These are phyloP conservation scores for Donacobius atricapilla DNA, from an alignment of 2,113 vertebrate species.

Conservation along the genomic window DNA sequence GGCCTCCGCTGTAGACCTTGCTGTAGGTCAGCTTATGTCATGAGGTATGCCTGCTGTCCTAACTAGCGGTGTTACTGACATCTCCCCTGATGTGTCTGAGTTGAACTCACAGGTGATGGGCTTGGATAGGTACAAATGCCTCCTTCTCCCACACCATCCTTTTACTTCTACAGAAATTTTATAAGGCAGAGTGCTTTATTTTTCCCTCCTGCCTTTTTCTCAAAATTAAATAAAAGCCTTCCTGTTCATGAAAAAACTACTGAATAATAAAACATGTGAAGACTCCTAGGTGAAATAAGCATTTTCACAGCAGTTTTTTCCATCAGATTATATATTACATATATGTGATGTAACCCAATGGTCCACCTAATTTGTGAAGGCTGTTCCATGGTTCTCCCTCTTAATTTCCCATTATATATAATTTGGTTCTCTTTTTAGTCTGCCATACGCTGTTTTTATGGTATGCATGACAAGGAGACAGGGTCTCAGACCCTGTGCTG, in stretches of 20 bases:
- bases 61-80: neutral
- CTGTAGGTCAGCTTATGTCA: neutral
- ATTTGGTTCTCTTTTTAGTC: neutral
- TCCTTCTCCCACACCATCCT: neutral
- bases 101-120: neutral
- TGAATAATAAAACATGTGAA: slow-evolving; percentile 58
- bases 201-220: neutral
- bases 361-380: slow-evolving; percentile 9
- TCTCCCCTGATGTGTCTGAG: neutral
- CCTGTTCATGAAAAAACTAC: slow-evolving; percentile 2
- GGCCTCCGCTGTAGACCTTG: neutral
- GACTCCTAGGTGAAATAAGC: slow-evolving; percentile 6
- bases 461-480: neutral
- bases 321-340: neutral
- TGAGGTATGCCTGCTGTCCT: neutral
- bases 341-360: neutral
- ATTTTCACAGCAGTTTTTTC: slow-evolving; percentile 25
- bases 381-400: slow-evolving; percentile 14
- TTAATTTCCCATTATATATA: slow-evolving; percentile 28
- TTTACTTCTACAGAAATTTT: neutral
- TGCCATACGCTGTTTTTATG: neutral
- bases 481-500: neutral
- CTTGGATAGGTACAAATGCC: neutral
- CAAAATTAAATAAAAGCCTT: neutral
- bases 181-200: neutral